A percentile compares a stretch with the other conserved stretches of the same genome.
phyloP scores from a whole-genome alignment of 1,140 invertebrate species.

The Brachionus calyciflorus region DNA sequence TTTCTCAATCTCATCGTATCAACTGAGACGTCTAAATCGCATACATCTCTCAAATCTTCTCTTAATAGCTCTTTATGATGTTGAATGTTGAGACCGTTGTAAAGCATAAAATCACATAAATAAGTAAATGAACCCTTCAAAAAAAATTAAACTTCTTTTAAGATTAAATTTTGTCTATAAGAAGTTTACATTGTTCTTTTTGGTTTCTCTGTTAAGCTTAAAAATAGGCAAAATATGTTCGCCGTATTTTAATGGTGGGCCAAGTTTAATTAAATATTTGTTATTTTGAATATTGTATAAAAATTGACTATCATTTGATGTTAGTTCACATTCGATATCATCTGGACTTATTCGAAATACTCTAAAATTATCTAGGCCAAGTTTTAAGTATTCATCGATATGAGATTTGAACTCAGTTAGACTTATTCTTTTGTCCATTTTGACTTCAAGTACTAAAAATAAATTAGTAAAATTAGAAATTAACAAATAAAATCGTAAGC shows the following conservation, averaged over 20 bases:
- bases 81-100: neutral
- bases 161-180: neutral
- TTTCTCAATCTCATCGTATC: slow-evolving; percentile 17
- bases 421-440: slow-evolving; percentile 39
- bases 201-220: neutral
- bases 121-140: slow-evolving; percentile 21
- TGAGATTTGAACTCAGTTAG: slow-evolving; percentile 1
- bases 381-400: slow-evolving; percentile 7
- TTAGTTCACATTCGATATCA: slow-evolving; percentile 7
- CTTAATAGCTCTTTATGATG: slow-evolving; percentile 12
- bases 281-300: slow-evolving; percentile 2
- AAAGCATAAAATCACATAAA: slow-evolving; percentile 27
- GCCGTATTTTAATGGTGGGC: slow-evolving; percentile 19
- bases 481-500: too few relatives aligned
- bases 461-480: neutral
- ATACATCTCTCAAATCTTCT: slow-evolving; percentile 33
- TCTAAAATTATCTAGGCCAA: slow-evolving; percentile 16
- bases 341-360: slow-evolving; percentile 13
- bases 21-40: neutral
- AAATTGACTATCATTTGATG: slow-evolving; percentile 24
- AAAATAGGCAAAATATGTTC: slow-evolving; percentile 14
- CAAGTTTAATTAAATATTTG: slow-evolving; percentile 31
- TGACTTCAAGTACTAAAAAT: slow-evolving; percentile 26
- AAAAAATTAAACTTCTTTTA: neutral
- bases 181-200: neutral